Percentiles rank a stretch among this genome's conserved stretches.
These are phyloP conservation scores for Choloepus hoffmanni DNA, from an alignment of 2,113 vertebrate genomes.

Conservation along the genomic window DNA sequence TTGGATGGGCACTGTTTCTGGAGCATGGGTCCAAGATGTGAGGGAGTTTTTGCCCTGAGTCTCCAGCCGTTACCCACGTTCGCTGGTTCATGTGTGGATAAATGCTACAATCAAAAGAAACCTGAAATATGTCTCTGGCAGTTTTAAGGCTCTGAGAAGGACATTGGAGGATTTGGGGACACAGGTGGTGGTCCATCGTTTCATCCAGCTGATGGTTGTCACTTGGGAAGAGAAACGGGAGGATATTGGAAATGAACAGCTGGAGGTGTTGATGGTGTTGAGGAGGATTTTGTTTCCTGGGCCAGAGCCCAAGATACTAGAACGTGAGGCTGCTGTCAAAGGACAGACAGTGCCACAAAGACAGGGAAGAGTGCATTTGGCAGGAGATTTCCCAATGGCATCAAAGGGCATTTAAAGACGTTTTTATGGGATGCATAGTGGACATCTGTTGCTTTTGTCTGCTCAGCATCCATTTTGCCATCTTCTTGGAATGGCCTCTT, in stretches of 20 bases:
- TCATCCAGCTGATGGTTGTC: not conserved
- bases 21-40: not conserved
- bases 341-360: not conserved
- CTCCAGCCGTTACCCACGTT: not conserved
- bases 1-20: not conserved
- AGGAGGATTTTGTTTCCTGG: constrained; percentile 52
- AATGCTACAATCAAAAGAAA: not conserved
- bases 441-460: constrained; percentile 28
- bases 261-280: not conserved
- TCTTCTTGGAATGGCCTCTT: not conserved
- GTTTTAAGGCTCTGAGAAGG: not conserved
- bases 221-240: constrained; percentile 51
- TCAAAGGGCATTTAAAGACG: not conserved
- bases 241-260: not conserved
- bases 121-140: not conserved
- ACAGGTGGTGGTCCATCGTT: not conserved
- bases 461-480: not conserved
- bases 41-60: not conserved
- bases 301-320: not conserved
- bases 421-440: not conserved
- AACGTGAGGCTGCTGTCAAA: constrained; percentile 9
- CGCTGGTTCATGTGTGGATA: not conserved
- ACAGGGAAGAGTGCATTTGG: not conserved
- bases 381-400: not conserved
- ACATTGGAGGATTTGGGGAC: not conserved